Conservation (phyloP, 1,140 invertebrate genomes). For the Holotrichia oblita region DNA sequence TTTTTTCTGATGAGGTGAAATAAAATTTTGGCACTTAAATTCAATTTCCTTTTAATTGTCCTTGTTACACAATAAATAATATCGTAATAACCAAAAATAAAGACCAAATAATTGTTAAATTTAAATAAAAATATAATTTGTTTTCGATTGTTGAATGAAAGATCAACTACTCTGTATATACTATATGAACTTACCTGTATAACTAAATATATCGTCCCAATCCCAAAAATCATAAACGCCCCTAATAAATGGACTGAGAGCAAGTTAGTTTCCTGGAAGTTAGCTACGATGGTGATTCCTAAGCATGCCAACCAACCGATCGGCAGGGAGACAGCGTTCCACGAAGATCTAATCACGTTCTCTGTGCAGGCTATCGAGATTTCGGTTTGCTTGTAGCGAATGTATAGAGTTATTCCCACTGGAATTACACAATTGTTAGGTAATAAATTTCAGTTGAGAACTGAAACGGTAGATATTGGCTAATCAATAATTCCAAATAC, state of each 20-base stretch:
- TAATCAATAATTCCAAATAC: background rate
- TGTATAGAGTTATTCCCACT: conserved; percentile 63
- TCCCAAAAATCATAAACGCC: conserved; percentile 70
- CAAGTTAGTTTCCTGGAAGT: conserved; percentile 77
- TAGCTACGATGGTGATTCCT: conserved; percentile 72
- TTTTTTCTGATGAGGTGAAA: no score
- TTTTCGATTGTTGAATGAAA: no score
- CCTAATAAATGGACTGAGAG: conserved; percentile 72
- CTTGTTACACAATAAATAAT: no score
- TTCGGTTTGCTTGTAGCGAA: conserved; percentile 63
- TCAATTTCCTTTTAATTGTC: no score
- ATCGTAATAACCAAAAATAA: no score
- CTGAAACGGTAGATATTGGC: background rate
- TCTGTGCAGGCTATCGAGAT: conserved; percentile 51
- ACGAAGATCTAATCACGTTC: background rate
- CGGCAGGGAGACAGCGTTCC: conserved; percentile 47
- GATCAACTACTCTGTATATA: no score
- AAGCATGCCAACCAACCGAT: conserved; percentile 64
- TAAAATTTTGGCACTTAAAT: no score
- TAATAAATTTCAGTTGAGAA: background rate
- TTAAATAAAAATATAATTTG: no score
- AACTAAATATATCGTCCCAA: conserved; percentile 69
- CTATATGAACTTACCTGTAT: conserved; percentile 63
- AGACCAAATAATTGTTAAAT: no score
- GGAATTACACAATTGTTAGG: conserved; percentile 48